A percentile compares a stretch with the other conserved stretches of the same genome.
phyloP scores from a whole-genome alignment of 2,888 invertebrate species.

The Nemotelus nigrinus region DNA sequence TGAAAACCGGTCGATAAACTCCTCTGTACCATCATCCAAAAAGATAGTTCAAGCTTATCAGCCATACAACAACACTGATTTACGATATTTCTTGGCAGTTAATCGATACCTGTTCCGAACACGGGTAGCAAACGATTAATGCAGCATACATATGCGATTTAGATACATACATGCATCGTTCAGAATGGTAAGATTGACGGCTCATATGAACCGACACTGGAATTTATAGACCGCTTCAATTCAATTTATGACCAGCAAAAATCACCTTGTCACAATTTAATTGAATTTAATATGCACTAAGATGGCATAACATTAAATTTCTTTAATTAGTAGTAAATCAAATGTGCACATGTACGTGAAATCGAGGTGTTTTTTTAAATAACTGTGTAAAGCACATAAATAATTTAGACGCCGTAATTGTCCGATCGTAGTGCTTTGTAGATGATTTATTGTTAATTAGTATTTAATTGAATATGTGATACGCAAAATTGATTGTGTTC shows the following conservation, averaged over 20 bases:
- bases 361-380: too few relatives aligned
- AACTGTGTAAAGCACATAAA: too few relatives aligned
- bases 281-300: slow-evolving; percentile 4
- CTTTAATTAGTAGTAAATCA: neutral
- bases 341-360: too few relatives aligned
- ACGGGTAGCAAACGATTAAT: slow-evolving; percentile 15
- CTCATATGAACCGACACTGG: slow-evolving; percentile 8
- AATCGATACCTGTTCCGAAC: slow-evolving; percentile 22
- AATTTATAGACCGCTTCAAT: slow-evolving; percentile 23
- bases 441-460: too few relatives aligned
- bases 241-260: slow-evolving; percentile 18
- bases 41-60: neutral
- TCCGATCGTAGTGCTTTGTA: too few relatives aligned
- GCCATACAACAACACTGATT: slow-evolving; percentile 7
- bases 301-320: neutral
- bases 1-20: too few relatives aligned
- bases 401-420: too few relatives aligned
- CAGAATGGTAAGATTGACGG: neutral
- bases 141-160: neutral
- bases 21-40: too few relatives aligned
- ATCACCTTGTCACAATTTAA: slow-evolving; percentile 14
- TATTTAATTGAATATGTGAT: too few relatives aligned
- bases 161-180: neutral
- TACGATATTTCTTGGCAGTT: slow-evolving; percentile 23
- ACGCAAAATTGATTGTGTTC: too few relatives aligned